Percentiles rank a stretch among this genome's conserved stretches.
These are phyloP conservation scores for Misgurnus mizolepis DNA, from an alignment of 2,113 vertebrate species.

Conservation along the genomic window DNA sequence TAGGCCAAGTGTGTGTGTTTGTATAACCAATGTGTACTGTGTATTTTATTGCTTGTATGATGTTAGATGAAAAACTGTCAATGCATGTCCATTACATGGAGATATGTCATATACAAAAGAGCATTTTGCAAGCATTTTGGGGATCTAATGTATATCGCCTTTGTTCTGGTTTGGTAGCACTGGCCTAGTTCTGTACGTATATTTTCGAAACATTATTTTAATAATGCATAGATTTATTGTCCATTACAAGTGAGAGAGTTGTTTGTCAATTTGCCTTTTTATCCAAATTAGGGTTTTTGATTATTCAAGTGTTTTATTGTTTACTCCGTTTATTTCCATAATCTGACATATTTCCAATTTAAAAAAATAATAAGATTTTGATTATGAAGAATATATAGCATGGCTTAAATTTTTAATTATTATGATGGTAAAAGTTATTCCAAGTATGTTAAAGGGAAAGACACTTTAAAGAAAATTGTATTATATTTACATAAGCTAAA, in stretches of 20 bases:
- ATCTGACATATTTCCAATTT: neutral
- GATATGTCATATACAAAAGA: neutral
- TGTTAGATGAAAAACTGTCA: neutral
- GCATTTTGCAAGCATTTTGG: neutral
- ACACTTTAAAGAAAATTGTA: neutral
- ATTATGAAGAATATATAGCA: too few relatives aligned
- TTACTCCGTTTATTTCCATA: neutral
- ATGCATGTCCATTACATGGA: slow-evolving; percentile 30
- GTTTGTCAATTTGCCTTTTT: too few relatives aligned
- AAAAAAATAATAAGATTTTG: too few relatives aligned
- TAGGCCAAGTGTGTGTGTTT: neutral
- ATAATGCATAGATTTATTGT: neutral
- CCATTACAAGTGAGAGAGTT: neutral
- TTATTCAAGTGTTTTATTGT: too few relatives aligned
- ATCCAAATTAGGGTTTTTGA: too few relatives aligned
- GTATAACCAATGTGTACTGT: neutral
- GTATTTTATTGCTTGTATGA: neutral
- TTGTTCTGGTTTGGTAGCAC: neutral
- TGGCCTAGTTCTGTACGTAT: neutral
- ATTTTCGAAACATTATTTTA: neutral
- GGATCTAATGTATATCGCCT: neutral
- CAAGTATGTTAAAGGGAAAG: too few relatives aligned
- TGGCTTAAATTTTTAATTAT: too few relatives aligned
- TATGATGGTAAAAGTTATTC: too few relatives aligned
- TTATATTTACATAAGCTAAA: slow-evolving; percentile 7